These are phyloP conservation scores for Macroramphosus scolopax DNA, from an alignment of 2,797 vertebrate genomes.

Conservation along the genomic window DNA sequence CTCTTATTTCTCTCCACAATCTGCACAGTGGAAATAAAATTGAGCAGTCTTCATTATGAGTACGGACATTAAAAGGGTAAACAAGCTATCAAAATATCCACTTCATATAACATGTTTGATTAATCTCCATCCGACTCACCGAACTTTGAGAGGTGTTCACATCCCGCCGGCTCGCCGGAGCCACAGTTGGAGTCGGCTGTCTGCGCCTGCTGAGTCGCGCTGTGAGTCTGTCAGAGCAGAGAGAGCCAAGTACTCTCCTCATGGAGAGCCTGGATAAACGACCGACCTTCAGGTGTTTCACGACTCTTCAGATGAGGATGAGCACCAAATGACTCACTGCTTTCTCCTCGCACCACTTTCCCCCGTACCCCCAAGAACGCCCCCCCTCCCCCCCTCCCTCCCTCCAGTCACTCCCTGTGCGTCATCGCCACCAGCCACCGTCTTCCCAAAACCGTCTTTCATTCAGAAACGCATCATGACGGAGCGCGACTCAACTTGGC, in stretches of 20 bases:
- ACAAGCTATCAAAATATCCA: no score
- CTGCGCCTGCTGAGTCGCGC: slow-evolving; percentile 12
- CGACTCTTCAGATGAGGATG: slow-evolving; percentile 45
- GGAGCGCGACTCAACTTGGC: slow-evolving; percentile 21
- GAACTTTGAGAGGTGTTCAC: slow-evolving; percentile 52
- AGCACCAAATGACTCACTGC: slow-evolving; percentile 54
- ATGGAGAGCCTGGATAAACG: slow-evolving; percentile 23
- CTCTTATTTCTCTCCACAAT: no score
- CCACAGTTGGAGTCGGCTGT: no score
- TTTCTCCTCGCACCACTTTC: neutral
- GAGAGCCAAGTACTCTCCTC: slow-evolving; percentile 42
- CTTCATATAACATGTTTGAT: no score
- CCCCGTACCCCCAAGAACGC: slow-evolving; percentile 8
- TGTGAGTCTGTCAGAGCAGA: slow-evolving; percentile 6
- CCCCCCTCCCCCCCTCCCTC: slow-evolving; percentile 36
- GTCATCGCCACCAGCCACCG: slow-evolving; percentile 56
- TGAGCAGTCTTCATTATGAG: no score
- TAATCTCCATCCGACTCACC: slow-evolving; percentile 47
- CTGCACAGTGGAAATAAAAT: no score
- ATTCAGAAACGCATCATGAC: slow-evolving; percentile 32
- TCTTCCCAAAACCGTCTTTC: slow-evolving; percentile 29
- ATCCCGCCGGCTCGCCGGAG: slow-evolving; percentile 9
- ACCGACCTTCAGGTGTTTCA: slow-evolving; percentile 50
- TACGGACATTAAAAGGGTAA: no score
- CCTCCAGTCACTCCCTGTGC: slow-evolving; percentile 47